A percentile compares a stretch with the other conserved stretches of the same genome.
Evolutionary conservation across 2,113 vertebrate species (phyloP).

Genomic region (Anhinga rufa): DNA sequence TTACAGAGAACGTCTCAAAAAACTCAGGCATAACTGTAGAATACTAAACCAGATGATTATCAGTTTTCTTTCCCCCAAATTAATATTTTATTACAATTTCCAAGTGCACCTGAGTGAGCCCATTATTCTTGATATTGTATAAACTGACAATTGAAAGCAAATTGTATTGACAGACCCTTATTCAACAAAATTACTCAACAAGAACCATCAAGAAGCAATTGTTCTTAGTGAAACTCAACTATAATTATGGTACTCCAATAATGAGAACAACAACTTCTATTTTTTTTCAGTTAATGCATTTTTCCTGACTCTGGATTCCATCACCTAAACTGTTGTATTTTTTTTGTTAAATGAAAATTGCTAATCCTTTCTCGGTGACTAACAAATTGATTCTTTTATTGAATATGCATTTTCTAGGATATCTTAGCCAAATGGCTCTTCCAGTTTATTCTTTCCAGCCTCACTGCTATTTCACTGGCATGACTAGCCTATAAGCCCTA

Average conservation of each 20-base stretch:
- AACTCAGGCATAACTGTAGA: background rate
- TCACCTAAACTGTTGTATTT: background rate
- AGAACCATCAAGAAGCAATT: conserved; percentile 35
- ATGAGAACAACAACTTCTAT: background rate
- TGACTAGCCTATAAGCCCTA: background rate
- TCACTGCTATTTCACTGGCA: background rate
- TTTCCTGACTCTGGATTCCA: background rate
- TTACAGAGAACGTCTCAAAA: background rate
- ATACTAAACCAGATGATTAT: background rate
- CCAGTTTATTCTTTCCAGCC: background rate
- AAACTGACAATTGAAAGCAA: conserved; percentile 42
- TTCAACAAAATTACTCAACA: conserved; percentile 22
- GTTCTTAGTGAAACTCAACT: conserved; percentile 13
- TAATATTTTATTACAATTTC: conserved; percentile 39
- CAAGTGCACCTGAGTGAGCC: background rate
- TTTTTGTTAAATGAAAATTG: background rate
- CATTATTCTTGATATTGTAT: conserved; percentile 8
- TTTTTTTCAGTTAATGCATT: background rate
- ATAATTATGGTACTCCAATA: background rate
- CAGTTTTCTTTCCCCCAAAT: background rate
- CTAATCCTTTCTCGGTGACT: background rate
- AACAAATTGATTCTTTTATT: background rate
- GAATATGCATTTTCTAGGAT: background rate
- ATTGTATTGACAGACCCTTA: conserved; percentile 30
- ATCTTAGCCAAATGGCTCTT: background rate